Base-by-base conservation (phyloP, 2,113 vertebrate genomes). In the Pardalotus punctatus region DNA sequence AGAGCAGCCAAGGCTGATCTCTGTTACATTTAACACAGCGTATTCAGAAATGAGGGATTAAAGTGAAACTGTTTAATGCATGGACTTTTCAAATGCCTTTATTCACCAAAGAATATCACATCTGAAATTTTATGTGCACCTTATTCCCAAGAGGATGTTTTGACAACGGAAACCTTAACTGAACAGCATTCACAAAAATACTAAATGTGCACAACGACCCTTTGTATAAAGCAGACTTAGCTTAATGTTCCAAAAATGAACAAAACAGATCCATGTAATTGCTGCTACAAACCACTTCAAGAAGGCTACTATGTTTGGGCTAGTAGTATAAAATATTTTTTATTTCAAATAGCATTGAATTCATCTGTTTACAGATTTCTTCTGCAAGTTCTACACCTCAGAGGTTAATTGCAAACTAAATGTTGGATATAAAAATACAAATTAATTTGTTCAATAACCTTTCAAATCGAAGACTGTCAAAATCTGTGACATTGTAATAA, bases 221-320 rank as follows among this genome's bases (percentile, higher is more conserved):
- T 96, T 65, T 93, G 54, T 47, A 72, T 48, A 80, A 86, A 80
- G 67, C 50, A 87, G 79, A 83, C 48, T 47, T n/a, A 79, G 50
- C 74, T 57, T 70, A 85, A 84, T 66, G 66, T 74, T 93, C 86
- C n/a, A 69, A 78, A 94, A 93, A 74, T 48, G 72, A 83, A 70
- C 62, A 67, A 80, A 91, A 19, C 22, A 61, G 58, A 88, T 33
- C 23, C 13, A 15, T 12, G 11, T 70, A 86, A 87, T 73, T 61
- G 78, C 76, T 86, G 38, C 91, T 82, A 91, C 67, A 94, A 96
- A 84, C 28, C 35, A 27, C 54, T 76, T 86, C 78, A 74, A 93
- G 62, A 93, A 85, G 54, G 22, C 50, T 23, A 15, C 62, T 60
- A 29, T 50, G 24, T 18, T 48, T 35, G 36, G 11, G 72, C n/a